These are phyloP conservation scores for Gryllus longicercus DNA, from an alignment of 2,888 invertebrate species.

Conservation along the genomic window DNA sequence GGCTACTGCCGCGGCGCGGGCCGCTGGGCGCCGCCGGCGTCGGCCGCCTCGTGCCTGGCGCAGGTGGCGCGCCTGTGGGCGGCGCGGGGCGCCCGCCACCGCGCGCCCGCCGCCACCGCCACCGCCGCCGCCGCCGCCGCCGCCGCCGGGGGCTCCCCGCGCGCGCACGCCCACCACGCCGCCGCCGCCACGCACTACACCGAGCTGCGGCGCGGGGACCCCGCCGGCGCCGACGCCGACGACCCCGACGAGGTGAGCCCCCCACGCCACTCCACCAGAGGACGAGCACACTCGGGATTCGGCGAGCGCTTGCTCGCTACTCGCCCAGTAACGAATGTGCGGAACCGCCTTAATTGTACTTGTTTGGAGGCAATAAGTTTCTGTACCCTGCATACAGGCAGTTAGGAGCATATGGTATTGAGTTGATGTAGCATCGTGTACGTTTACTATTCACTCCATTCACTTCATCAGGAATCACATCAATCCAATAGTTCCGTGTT, in stretches of 20 bases:
- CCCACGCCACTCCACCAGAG: no score
- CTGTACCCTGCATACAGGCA: no score
- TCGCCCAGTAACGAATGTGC: no score
- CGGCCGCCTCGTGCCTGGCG: constrained; percentile 30
- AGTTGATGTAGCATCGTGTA: no score
- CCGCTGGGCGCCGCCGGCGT: constrained; percentile 40
- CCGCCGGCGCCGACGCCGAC: background rate
- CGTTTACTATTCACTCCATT: no score
- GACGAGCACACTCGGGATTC: no score
- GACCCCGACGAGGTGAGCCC: background rate
- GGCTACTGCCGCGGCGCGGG: constrained; percentile 53
- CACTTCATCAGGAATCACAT: no score
- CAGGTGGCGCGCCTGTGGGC: constrained; percentile 40
- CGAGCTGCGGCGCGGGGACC: constrained; percentile 3
- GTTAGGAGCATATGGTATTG: no score
- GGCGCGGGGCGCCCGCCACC: constrained; percentile 38
- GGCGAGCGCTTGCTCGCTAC: no score
- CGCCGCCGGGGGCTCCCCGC: constrained; percentile 49
- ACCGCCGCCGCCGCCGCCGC: background rate
- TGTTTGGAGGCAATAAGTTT: no score
- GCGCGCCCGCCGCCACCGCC: constrained; percentile 48
- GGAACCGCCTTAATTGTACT: no score
- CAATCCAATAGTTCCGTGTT: no score
- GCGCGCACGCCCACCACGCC: constrained; percentile 63
- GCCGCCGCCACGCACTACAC: constrained; percentile 44